Percentiles rank a stretch among this genome's conserved stretches.
Conservation (phyloP, 2,113 vertebrate species). For the Osmerus mordax region DNA sequence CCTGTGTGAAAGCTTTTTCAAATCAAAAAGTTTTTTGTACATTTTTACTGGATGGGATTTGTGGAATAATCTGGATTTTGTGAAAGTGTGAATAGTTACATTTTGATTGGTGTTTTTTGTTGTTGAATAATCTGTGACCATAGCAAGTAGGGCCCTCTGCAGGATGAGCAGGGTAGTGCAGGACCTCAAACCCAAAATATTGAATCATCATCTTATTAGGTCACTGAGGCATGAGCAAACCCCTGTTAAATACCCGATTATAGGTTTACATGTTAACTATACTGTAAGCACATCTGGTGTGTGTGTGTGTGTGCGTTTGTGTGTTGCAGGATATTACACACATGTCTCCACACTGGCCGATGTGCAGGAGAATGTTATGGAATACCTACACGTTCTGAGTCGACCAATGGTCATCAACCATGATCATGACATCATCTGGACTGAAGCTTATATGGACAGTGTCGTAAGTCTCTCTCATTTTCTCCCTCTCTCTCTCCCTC, state of each 20-base stretch:
- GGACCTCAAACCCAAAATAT: too few species aligned
- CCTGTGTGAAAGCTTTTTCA: too few species aligned
- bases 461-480: constrained; percentile 73
- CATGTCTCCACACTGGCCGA: constrained; percentile 93
- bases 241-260: background rate
- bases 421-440: constrained; percentile 95
- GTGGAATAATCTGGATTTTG: too few species aligned
- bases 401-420: constrained; percentile 98
- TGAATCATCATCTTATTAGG: background rate
- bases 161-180: too few species aligned
- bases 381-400: constrained; percentile 95
- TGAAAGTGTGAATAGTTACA: too few species aligned
- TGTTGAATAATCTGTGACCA: too few species aligned
- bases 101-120: too few species aligned
- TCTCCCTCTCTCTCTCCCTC: background rate
- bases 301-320: constrained; percentile 4
- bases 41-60: too few species aligned
- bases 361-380: constrained; percentile 96
- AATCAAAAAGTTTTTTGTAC: too few species aligned
- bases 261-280: background rate
- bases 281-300: background rate
- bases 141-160: too few species aligned
- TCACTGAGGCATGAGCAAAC: background rate
- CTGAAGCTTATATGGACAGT: constrained; percentile 94
- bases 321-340: constrained; percentile 86